These are phyloP conservation scores for Rafetus swinhoei DNA, from an alignment of 2,113 vertebrate genomes.

Conservation along the genomic window DNA sequence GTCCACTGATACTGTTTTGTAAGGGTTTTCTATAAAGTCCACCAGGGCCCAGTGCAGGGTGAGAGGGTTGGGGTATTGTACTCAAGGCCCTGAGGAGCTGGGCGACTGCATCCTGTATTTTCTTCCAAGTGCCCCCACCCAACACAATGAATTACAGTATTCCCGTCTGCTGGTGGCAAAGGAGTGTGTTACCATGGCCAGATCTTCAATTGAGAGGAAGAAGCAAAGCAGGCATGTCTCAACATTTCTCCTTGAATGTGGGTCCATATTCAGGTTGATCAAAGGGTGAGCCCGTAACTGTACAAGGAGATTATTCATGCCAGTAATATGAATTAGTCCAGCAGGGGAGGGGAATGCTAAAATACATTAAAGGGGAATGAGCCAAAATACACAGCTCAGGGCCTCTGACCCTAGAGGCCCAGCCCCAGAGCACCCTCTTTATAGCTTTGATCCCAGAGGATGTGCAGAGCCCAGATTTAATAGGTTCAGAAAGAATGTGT, in stretches of 20 bases:
- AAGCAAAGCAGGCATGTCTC: neutral
- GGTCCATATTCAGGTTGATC: neutral
- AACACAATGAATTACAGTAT: fast-evolving
- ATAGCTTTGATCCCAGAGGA: constrained; percentile 31
- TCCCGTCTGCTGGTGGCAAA: neutral
- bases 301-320: neutral
- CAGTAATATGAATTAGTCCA: constrained; percentile 49
- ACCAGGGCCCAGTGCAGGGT: neutral
- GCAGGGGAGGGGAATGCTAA: constrained; percentile 65
- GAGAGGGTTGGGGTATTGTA: neutral
- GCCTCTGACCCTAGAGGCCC: neutral
- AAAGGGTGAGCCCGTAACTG: neutral
- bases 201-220: neutral
- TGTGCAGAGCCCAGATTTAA: neutral
- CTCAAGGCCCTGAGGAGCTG: neutral
- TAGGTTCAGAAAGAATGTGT: neutral
- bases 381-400: constrained; percentile 51
- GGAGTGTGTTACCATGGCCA: too few relatives aligned
- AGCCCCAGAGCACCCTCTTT: neutral
- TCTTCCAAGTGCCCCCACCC: neutral
- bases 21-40: neutral
- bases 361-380: constrained; percentile 25
- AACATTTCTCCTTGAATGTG: neutral
- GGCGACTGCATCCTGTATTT: neutral
- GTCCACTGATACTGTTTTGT: neutral